These are phyloP conservation scores for Trachemys scripta DNA, from an alignment of 2,113 vertebrate genomes.

Conservation along the genomic window DNA sequence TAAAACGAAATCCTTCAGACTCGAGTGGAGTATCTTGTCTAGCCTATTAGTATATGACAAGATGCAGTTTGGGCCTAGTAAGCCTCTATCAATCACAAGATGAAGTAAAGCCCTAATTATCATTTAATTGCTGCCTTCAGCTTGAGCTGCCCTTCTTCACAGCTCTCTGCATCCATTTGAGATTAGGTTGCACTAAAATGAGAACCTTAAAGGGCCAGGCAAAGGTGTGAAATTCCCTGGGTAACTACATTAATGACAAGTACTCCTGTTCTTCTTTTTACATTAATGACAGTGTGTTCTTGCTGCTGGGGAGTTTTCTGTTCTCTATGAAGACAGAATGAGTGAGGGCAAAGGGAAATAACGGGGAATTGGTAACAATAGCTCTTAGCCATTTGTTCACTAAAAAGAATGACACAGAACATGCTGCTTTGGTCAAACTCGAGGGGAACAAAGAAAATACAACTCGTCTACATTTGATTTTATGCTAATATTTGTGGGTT, in stretches of 20 bases:
- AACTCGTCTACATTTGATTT: not conserved
- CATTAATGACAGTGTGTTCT: slow-evolving; percentile 66
- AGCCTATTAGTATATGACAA: slow-evolving; percentile 84
- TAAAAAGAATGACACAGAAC: not conserved
- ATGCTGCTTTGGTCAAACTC: not conserved
- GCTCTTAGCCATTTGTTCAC: slow-evolving; percentile 36
- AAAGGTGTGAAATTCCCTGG: slow-evolving; percentile 74
- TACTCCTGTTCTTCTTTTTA: too few species aligned
- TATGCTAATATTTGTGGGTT: slow-evolving; percentile 32
- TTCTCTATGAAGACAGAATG: slow-evolving; percentile 61
- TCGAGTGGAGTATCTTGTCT: slow-evolving; percentile 78
- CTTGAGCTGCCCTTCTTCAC: slow-evolving; percentile 71
- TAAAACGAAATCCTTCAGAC: slow-evolving; percentile 84
- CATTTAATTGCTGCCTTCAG: slow-evolving; percentile 86
- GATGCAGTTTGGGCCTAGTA: slow-evolving; percentile 79
- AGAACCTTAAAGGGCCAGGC: slow-evolving; percentile 59
- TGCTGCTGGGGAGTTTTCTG: slow-evolving; percentile 68
- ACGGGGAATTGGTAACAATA: slow-evolving; percentile 47
- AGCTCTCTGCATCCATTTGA: slow-evolving; percentile 65
- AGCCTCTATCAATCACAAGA: slow-evolving; percentile 88
- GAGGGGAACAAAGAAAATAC: slow-evolving; percentile 1
- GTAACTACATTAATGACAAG: slow-evolving; percentile 74
- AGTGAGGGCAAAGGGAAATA: slow-evolving; percentile 41
- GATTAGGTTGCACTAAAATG: slow-evolving; percentile 74
- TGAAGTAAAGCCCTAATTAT: slow-evolving; percentile 89